These are phyloP conservation scores for Patella caerulea DNA, from an alignment of 2,888 invertebrate species.

Conservation along the genomic window DNA sequence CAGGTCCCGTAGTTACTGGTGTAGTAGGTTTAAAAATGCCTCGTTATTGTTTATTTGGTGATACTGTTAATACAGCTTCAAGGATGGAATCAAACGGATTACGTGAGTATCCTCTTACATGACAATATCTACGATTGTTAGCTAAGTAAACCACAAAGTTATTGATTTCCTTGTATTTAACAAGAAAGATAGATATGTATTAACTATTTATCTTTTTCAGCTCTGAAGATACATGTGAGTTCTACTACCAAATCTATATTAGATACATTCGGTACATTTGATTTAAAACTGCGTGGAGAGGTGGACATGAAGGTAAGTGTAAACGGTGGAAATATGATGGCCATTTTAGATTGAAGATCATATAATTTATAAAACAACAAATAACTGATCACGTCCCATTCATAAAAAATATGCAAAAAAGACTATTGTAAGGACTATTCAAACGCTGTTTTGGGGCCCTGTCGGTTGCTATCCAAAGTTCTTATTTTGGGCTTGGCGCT, in stretches of 20 bases:
- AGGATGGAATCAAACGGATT: conserved; percentile 47
- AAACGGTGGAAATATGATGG: too few species aligned
- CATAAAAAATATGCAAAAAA: too few species aligned
- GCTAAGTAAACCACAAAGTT: not conserved
- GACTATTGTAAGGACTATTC: too few species aligned
- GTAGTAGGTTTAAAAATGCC: conserved; percentile 55
- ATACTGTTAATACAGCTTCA: not conserved
- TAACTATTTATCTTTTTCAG: conserved; percentile 73
- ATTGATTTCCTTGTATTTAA: too few species aligned
- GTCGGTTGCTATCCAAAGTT: too few species aligned
- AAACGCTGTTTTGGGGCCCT: too few species aligned
- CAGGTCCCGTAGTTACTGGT: conserved; percentile 50
- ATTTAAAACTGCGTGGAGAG: conserved; percentile 86
- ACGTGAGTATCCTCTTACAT: conserved; percentile 37
- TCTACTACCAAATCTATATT: conserved; percentile 86
- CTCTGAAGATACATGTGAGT: conserved; percentile 91
- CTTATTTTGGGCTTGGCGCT: too few species aligned
- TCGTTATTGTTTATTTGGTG: conserved; percentile 38
- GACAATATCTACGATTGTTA: not conserved
- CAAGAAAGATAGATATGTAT: too few species aligned
- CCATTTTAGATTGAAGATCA: too few species aligned
- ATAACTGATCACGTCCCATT: too few species aligned
- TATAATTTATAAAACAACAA: too few species aligned
- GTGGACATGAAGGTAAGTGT: conserved; percentile 87
- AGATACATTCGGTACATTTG: conserved; percentile 87